Evolutionary conservation across 2,797 vertebrate species (phyloP), one percentile per base, ranked within the genome.

Genomic region (Lutjanus campechanus): DNA sequence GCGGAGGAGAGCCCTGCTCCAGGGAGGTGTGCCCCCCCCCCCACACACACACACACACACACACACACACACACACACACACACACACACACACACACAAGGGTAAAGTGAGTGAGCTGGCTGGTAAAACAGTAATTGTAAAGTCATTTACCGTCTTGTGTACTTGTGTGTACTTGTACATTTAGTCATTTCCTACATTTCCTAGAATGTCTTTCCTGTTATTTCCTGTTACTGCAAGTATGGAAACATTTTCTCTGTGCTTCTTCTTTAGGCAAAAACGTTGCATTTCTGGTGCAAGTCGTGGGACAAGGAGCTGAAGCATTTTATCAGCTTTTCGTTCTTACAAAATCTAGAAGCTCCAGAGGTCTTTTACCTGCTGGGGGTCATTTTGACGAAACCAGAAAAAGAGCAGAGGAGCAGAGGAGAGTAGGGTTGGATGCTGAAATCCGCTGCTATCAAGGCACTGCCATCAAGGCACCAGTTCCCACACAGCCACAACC

Each of bases 1-100:
- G 93, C 0, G 92, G 93, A 41, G 92, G 93, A 72, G 91, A 93
- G 73, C 90, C 74, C 69, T 93, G 93, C 59, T 93, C 93, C 83
- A 90, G 79, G 66, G 92, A 93, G 58, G 83, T 73, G 83, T 92
- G 88, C 77, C 69, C 87, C 80, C 91, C 91, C 90, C 93, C 92
- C 76, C 71, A 80, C 2, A 56, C 55, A 81, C 54, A 76, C 20
- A 79, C 50, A 63, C 36, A 46, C 60, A 59, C 66, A 78, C 51
- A 69, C 65, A 83, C 41, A 71, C 29, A 70, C 67, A 75, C 58
- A 72, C 36, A 72, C 59, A 84, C 62, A 70, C 40, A 68, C 61
- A 44, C 12, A 69, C 5, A 25, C 56, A 84, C 40, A 79, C 55
- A 43, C 8, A 46, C 17, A 77, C 44, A 70, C 43, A 51, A 36